Percentiles rank a stretch among this genome's conserved stretches.
These are phyloP conservation scores for Gallinago media DNA, from an alignment of 2,113 vertebrate genomes.

Conservation along the genomic window DNA sequence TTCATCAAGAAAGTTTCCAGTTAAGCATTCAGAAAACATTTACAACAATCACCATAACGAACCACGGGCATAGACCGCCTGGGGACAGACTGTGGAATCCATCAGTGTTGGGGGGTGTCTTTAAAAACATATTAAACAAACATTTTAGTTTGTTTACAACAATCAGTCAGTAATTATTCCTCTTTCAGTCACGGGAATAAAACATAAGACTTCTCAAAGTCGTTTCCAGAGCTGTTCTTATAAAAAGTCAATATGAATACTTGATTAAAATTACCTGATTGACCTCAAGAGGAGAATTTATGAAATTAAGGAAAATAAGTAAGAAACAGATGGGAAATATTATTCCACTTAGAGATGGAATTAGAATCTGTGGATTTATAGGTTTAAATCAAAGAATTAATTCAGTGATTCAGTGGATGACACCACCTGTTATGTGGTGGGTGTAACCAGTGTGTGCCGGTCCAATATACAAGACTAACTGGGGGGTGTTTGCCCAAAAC, in stretches of 20 bases:
- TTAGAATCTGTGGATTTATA: neutral
- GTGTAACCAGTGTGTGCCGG: neutral
- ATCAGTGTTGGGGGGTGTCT: neutral
- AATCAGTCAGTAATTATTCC: neutral
- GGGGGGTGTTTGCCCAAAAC: neutral
- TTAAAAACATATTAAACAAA: neutral
- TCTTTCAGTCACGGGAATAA: neutral
- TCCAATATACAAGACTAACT: neutral
- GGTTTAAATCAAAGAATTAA: neutral
- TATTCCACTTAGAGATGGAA: neutral
- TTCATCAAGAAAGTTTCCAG: neutral
- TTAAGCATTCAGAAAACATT: neutral
- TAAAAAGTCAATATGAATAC: neutral
- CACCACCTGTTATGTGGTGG: neutral
- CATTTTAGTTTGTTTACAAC: too few species aligned
- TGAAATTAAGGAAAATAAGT: neutral
- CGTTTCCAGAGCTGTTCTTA: neutral
- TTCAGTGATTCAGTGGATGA: neutral
- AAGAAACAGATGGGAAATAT: constrained; percentile 13
- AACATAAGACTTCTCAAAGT: neutral
- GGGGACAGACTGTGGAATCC: neutral
- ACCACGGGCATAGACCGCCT: neutral
- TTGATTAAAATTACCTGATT: neutral
- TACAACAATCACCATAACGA: neutral
- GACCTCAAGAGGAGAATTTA: neutral